A percentile compares a stretch with the other conserved stretches of the same genome.
These are phyloP conservation scores for Drosophila antonietae DNA, from an alignment of 2,888 invertebrate genomes.

Conservation along the genomic window DNA sequence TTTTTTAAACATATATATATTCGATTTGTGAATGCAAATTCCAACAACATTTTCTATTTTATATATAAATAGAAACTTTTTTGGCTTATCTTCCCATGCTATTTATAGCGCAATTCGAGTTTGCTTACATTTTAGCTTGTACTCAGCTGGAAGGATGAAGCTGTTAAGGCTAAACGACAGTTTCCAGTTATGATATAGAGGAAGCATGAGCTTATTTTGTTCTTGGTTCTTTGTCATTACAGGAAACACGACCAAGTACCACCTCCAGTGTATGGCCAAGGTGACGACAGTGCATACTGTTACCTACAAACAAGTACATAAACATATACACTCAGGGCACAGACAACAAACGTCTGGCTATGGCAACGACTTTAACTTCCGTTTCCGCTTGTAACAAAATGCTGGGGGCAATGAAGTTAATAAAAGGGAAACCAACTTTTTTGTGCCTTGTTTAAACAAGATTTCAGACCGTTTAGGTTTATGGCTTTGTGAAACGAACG, in stretches of 20 bases:
- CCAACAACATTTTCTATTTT: not conserved
- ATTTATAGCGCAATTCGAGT: not conserved
- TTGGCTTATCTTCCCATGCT: not conserved
- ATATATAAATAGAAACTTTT: not conserved
- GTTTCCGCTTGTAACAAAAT: constrained; percentile 47
- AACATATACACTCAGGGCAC: not conserved
- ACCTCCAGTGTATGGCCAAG: constrained; percentile 10
- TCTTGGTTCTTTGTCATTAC: not conserved
- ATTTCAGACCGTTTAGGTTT: constrained; percentile 48
- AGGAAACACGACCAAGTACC: constrained; percentile 1
- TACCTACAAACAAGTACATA: not conserved
- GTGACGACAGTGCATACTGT: not conserved
- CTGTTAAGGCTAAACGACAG: not conserved
- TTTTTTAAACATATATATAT: too few species aligned
- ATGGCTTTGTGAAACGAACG: constrained; percentile 18
- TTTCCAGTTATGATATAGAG: not conserved
- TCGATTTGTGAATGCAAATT: not conserved
- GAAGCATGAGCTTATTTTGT: not conserved
- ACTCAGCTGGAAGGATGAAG: not conserved
- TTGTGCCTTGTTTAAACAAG: constrained; percentile 54
- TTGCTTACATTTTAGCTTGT: not conserved
- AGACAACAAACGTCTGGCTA: constrained; percentile 32
- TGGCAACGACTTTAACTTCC: constrained; percentile 51
- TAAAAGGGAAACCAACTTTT: constrained; percentile 52
- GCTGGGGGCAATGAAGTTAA: constrained; percentile 58